phyloP scores from a whole-genome alignment of 2,888 invertebrate genomes.

The Pyrochroa serraticornis region DNA sequence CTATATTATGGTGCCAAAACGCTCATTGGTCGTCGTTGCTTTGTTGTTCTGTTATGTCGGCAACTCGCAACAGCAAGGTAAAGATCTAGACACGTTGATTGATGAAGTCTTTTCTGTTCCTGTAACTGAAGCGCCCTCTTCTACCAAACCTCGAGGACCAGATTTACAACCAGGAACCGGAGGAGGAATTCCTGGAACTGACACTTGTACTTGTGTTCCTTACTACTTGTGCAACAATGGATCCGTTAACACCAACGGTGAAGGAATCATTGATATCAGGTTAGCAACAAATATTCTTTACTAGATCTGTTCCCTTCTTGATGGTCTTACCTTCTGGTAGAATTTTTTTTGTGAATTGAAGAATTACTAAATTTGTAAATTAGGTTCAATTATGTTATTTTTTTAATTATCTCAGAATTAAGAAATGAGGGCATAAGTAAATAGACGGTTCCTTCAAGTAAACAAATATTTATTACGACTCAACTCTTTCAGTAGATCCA shows the following conservation, averaged over 20 bases:
- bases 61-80: conserved; percentile 7
- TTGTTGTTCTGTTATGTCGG: background rate
- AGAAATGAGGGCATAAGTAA: too few species aligned
- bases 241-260: conserved; percentile 72
- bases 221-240: conserved; percentile 75
- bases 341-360: too few species aligned
- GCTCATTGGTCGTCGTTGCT: background rate
- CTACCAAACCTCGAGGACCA: conserved; percentile 10
- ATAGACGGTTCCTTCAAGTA: too few species aligned
- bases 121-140: conserved; percentile 1
- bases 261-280: conserved; percentile 79
- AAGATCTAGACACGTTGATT: conserved; percentile 29
- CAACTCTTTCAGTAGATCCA: too few species aligned
- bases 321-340: too few species aligned
- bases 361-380: too few species aligned
- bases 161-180: conserved; percentile 34
- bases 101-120: conserved; percentile 14
- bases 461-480: too few species aligned
- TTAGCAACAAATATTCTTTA: conserved; percentile 49
- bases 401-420: too few species aligned
- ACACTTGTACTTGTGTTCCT: conserved; percentile 73
- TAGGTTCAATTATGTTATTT: too few species aligned
- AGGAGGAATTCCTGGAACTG: conserved; percentile 37
- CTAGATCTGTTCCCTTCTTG: too few species aligned
- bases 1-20: conserved; percentile 2